phyloP scores from a whole-genome alignment of 2,888 invertebrate species.

The Troides oblongomaculatus region DNA sequence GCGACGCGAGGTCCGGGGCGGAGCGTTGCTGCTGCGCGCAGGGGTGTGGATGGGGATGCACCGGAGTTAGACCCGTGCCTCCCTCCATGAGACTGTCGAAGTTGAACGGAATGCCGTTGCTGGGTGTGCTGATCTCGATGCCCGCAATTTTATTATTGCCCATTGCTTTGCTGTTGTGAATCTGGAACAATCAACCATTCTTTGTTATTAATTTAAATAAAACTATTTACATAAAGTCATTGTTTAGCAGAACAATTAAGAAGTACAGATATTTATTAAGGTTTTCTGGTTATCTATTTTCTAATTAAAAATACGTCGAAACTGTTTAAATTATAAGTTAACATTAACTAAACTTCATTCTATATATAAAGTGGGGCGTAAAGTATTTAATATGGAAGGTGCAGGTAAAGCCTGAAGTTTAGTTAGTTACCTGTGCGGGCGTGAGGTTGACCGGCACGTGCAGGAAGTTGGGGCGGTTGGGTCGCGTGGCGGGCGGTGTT shows the following conservation, averaged over 20 bases:
- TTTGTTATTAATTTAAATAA: not conserved
- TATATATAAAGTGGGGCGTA: too few relatives aligned
- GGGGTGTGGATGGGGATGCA: constrained; percentile 78
- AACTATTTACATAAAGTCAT: not conserved
- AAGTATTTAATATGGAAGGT: not conserved
- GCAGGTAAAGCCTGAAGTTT: too few relatives aligned
- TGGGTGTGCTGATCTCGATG: constrained; percentile 92
- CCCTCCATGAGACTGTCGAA: constrained; percentile 96
- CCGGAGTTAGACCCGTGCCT: constrained; percentile 94
- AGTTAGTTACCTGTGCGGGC: constrained; percentile 68
- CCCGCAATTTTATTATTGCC: constrained; percentile 85
- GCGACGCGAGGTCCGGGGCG: constrained; percentile 85
- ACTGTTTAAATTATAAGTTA: too few relatives aligned
- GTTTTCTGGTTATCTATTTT: too few relatives aligned
- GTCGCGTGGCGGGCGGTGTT: constrained; percentile 76
- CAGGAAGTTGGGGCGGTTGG: constrained; percentile 86
- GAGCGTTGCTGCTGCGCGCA: constrained; percentile 89
- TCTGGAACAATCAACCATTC: constrained; percentile 46
- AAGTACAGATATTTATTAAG: too few relatives aligned
- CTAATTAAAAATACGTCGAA: too few relatives aligned
- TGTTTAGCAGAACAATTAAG: too few relatives aligned
- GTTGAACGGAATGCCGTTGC: constrained; percentile 92
- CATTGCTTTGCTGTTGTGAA: constrained; percentile 71
- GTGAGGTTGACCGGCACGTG: constrained; percentile 82
- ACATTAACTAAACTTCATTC: too few relatives aligned